A percentile compares a stretch with the other conserved stretches of the same genome.
Evolutionary conservation across 2,888 invertebrate genomes (phyloP).

Genomic region (Ctena decussata): DNA sequence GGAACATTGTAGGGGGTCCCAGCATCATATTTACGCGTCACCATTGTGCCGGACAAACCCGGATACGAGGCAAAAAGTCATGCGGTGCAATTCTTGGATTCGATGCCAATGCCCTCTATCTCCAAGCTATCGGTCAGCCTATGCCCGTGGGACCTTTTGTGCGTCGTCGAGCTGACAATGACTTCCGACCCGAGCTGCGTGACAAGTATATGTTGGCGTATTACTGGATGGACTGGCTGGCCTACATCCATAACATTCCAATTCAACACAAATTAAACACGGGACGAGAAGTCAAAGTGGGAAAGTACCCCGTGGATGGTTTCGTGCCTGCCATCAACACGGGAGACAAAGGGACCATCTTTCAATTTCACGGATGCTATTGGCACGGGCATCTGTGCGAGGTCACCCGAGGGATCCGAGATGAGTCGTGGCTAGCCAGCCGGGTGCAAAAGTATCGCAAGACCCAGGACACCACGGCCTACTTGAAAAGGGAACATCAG

Average conservation of each 20-base stretch:
- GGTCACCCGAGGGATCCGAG: conserved; percentile 21
- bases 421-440: conserved; percentile 42
- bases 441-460: conserved; percentile 3
- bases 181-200: conserved; percentile 38
- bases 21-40: conserved; percentile 48
- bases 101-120: conserved; percentile 62
- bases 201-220: conserved; percentile 33
- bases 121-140: conserved; percentile 49
- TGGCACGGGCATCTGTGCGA: conserved; percentile 51
- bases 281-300: conserved; percentile 36
- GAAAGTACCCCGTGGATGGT: too few species aligned
- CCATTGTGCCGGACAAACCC: conserved; percentile 34
- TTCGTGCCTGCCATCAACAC: too few species aligned
- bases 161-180: conserved; percentile 26
- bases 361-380: conserved; percentile 59
- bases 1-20: too few species aligned
- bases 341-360: conserved; percentile 25
- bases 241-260: conserved; percentile 3
- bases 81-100: conserved; percentile 51
- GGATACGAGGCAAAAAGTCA: conserved; percentile 40
- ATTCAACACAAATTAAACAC: too few species aligned
- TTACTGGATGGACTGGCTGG: conserved; percentile 47
- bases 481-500: conserved; percentile 19
- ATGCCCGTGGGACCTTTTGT: conserved; percentile 60
- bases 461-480: conserved; percentile 29